Evolutionary conservation across 2,888 invertebrate species (phyloP), one percentile per base, ranked within the genome.

Genomic region (Anorthoa munda): DNA sequence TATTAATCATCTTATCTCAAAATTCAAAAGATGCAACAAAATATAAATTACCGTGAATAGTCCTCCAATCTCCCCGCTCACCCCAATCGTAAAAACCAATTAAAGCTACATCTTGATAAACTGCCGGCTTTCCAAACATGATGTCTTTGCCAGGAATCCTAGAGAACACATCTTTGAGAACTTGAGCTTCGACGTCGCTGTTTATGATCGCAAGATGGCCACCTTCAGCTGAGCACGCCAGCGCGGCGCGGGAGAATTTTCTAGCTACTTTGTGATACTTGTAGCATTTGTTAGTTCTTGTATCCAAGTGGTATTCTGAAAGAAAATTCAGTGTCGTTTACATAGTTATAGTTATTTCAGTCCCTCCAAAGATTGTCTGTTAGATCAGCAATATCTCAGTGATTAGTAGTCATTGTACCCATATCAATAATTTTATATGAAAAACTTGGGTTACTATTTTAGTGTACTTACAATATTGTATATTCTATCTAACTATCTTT

Each of bases 171-270:
- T 91, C 86, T 15, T 48, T 84, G 0, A 92, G 50, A 0, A 89
- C 86, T 3, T 39, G 48, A 0, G 89, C 86, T 71, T 93, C 93
- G 0, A 18, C 31, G 0, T 89, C 88, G 13, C 88, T 92, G 84
- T 94, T 93, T 73, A 93, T 90, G 68, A 93, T 87, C 26, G 86
- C 88, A 45, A 93, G 87, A 77, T 93, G 76, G 0, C 88, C 92
- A 15, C 92, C 92, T 74, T 94, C 94, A 0, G 91, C 91, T 3
- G 86, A 72, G 61, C 94, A 94, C 1, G 90, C 78, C 87, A 92
- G 90, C 81, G 87, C 88, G 0, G 93, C 94, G 0, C 91, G 81
- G 0, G 90, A 84, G 90, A 92, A 94, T 4, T 86, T 87, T 2
- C 89, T 83, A 0, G 91, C 89, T 2, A 84, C 75, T 1, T 66